A percentile compares a stretch with the other conserved stretches of the same genome.
Evolutionary conservation across 2,888 invertebrate genomes (phyloP).

Genomic region (Osmoderma eremita): DNA sequence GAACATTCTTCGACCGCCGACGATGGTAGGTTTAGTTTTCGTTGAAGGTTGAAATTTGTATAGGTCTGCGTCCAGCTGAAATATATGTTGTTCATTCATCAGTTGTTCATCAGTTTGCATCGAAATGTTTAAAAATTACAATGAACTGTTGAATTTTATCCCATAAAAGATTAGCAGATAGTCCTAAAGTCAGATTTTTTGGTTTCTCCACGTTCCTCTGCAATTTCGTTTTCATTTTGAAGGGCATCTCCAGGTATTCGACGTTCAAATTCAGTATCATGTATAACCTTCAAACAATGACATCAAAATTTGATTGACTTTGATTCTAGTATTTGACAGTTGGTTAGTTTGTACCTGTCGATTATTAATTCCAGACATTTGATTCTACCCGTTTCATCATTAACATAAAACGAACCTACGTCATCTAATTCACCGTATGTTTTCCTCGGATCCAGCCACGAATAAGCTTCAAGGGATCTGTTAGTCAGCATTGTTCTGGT

Average conservation of each 20-base stretch:
- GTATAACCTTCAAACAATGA: conserved; percentile 38
- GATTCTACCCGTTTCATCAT: conserved; percentile 20
- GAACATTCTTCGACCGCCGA: neutral
- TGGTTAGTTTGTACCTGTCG: conserved; percentile 31
- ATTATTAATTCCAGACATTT: conserved; percentile 39
- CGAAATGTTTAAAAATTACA: neutral
- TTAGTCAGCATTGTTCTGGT: conserved; percentile 17
- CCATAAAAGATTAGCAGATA: conserved; percentile 30
- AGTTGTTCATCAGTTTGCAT: neutral
- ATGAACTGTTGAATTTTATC: conserved; percentile 34
- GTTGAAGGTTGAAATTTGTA: neutral
- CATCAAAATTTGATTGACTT: conserved; percentile 1
- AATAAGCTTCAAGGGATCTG: conserved; percentile 20
- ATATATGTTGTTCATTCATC: neutral
- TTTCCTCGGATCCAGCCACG: conserved; percentile 41
- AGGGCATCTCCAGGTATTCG: conserved; percentile 27
- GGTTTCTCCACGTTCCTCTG: conserved; percentile 38
- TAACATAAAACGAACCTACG: conserved; percentile 17
- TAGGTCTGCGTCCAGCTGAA: conserved; percentile 5
- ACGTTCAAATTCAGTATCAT: conserved; percentile 33
- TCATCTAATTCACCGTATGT: conserved; percentile 19
- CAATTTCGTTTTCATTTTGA: conserved; percentile 15
- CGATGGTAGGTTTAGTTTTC: neutral
- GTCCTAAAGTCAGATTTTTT: conserved; percentile 38
- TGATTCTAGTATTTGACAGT: conserved; percentile 12